Evolutionary conservation across 1,140 invertebrate genomes (phyloP).

Genomic region (Stegodyphus dumicola): DNA sequence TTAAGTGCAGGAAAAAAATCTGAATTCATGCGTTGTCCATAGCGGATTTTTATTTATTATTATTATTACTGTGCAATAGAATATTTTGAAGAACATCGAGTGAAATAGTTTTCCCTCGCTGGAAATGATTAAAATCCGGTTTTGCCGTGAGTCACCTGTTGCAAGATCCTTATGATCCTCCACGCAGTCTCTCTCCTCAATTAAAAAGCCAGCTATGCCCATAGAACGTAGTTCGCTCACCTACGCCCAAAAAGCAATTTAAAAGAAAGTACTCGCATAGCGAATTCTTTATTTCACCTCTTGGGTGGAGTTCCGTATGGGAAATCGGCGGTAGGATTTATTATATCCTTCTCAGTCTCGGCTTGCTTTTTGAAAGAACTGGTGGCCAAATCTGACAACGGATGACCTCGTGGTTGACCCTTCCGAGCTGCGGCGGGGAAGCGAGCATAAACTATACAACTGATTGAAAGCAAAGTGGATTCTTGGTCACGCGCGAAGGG

Average conservation of each 20-base stretch:
- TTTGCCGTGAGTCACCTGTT: slow-evolving; percentile 20
- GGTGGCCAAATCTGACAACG: background rate
- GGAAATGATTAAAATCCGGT: background rate
- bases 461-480: too few relatives aligned
- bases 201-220: slow-evolving; percentile 3
- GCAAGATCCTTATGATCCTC: background rate
- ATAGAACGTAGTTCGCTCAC: background rate
- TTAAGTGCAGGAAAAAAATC: too few relatives aligned
- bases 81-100: too few relatives aligned
- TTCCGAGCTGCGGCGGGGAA: too few relatives aligned
- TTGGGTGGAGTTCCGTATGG: slow-evolving; percentile 10
- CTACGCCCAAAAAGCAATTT: slow-evolving; percentile 41
- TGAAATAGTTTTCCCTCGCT: too few relatives aligned
- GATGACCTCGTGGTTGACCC: too few relatives aligned
- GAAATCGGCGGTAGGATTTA: background rate
- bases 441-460: too few relatives aligned
- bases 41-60: too few relatives aligned
- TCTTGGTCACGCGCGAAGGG: too few relatives aligned
- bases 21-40: too few relatives aligned
- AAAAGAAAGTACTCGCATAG: background rate
- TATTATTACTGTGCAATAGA: too few relatives aligned
- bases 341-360: background rate
- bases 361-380: too few relatives aligned
- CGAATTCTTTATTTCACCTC: background rate
- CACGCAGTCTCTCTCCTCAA: background rate